phyloP scores from a whole-genome alignment of 2,113 vertebrate genomes.

The Tringa solitaria region DNA sequence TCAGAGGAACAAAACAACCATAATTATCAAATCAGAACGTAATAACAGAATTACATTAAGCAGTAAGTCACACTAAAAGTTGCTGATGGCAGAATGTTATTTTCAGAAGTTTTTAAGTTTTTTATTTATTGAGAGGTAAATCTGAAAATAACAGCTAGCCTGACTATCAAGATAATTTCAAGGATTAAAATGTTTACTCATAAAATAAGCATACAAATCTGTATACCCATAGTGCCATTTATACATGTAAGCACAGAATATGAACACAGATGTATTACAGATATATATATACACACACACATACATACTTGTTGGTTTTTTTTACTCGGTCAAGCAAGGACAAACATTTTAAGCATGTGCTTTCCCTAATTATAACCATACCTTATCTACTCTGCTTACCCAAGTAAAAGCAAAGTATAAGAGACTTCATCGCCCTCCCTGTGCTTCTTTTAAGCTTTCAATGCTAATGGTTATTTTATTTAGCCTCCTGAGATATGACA shows the following conservation, averaged over 20 bases:
- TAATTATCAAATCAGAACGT: not conserved
- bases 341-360: not conserved
- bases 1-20: not conserved
- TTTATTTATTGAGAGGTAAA: not conserved
- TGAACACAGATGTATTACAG: not conserved
- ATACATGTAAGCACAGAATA: not conserved
- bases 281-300: accelerated
- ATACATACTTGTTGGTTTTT: not conserved
- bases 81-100: not conserved
- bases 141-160: not conserved
- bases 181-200: not conserved
- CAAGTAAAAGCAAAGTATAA: not conserved
- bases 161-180: not conserved
- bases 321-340: not conserved
- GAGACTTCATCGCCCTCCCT: not conserved
- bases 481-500: not conserved
- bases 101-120: not conserved
- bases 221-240: not conserved
- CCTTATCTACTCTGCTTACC: not conserved
- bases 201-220: not conserved
- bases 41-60: not conserved
- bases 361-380: not conserved
- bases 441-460: not conserved
- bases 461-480: not conserved
- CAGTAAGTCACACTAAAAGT: not conserved